Percentiles rank a stretch among this genome's conserved stretches.
These are phyloP conservation scores for Tiphia femorata DNA, from an alignment of 2,888 invertebrate genomes.

Conservation along the genomic window DNA sequence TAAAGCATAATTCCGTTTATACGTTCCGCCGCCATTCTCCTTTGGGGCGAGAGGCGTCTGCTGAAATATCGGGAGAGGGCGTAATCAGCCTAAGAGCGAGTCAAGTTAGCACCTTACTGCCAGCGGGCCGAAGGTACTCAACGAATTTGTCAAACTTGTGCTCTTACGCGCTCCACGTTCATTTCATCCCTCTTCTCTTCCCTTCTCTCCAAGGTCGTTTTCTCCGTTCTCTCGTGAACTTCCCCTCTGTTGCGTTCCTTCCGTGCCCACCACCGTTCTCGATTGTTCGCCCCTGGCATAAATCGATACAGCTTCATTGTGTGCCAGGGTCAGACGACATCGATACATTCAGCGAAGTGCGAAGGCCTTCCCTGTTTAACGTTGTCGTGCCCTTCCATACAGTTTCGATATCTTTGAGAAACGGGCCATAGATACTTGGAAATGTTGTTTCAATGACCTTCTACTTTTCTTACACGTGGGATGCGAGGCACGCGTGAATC, in stretches of 20 bases:
- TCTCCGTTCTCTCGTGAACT: neutral
- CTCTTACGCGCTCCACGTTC: neutral
- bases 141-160: slow-evolving; percentile 27
- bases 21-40: too few species aligned
- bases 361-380: slow-evolving; percentile 15
- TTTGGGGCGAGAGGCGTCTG: neutral
- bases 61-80: neutral
- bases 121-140: neutral
- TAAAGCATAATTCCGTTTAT: too few species aligned
- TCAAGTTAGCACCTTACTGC: slow-evolving; percentile 3
- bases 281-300: neutral
- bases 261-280: neutral
- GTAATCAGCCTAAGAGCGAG: slow-evolving; percentile 13
- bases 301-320: slow-evolving; percentile 17
- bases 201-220: neutral
- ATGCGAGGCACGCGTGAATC: too few species aligned
- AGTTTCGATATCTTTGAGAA: too few species aligned
- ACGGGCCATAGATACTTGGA: too few species aligned
- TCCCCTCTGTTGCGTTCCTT: neutral
- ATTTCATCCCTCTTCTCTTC: neutral
- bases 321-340: slow-evolving; percentile 17
- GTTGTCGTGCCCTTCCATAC: neutral
- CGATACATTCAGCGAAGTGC: slow-evolving; percentile 22
- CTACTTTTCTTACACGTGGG: too few species aligned
- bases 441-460: too few species aligned